phyloP scores from a whole-genome alignment of 1,140 invertebrate genomes.

The Holcopasites calliopsidis region DNA sequence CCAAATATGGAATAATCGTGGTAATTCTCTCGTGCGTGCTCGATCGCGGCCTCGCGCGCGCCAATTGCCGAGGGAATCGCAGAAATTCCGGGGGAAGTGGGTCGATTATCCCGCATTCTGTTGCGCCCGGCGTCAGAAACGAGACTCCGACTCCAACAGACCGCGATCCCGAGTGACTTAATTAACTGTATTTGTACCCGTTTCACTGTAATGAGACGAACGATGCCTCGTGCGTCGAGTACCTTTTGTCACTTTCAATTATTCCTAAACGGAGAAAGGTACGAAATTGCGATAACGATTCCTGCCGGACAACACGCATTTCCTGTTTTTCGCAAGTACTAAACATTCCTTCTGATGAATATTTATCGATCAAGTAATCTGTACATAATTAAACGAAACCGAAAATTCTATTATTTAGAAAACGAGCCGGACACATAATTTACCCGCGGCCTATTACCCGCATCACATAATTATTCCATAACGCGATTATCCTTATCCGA shows the following conservation, averaged over 20 bases:
- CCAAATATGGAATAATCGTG: conserved; percentile 19
- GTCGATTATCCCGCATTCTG: conserved; percentile 52
- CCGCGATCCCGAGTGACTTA: conserved; percentile 21
- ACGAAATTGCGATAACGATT: no score
- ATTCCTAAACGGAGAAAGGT: no score
- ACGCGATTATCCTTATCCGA: neutral
- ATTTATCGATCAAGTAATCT: no score
- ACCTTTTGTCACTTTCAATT: neutral
- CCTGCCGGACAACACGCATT: no score
- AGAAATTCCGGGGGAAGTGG: conserved; percentile 57
- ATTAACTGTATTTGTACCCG: conserved; percentile 24
- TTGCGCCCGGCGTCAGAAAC: conserved; percentile 14
- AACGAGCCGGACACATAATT: no score
- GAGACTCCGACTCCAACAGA: conserved; percentile 4
- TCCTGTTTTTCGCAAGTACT: no score
- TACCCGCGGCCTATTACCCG: no score
- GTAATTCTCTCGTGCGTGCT: conserved; percentile 42
- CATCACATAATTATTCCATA: no score
- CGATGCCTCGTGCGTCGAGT: neutral
- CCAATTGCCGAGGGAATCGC: conserved; percentile 56
- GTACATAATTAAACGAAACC: no score
- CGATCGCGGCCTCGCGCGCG: neutral
- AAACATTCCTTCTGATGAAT: no score
- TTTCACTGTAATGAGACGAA: conserved; percentile 4
- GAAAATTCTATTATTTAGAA: no score